Evolutionary conservation across 2,888 invertebrate genomes (phyloP).

Genomic region (Amphipoea oculea): DNA sequence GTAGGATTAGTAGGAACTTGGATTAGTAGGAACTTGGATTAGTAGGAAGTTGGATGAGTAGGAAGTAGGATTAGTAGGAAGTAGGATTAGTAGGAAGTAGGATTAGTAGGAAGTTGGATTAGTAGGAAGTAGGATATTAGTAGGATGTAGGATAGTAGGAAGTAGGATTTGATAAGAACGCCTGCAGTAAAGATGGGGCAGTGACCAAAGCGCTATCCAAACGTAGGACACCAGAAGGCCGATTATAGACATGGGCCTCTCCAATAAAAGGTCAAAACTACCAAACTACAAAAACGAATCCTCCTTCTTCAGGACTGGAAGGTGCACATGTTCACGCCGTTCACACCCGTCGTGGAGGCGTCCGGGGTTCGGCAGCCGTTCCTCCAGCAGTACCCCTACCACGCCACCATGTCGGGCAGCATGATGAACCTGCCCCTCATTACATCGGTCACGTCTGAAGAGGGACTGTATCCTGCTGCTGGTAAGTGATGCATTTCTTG

Average conservation of each 20-base stretch:
- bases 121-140: too few species aligned
- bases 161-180: neutral
- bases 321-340: conserved; percentile 93
- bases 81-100: too few species aligned
- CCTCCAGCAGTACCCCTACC: conserved; percentile 92
- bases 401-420: conserved; percentile 90
- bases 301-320: conserved; percentile 81
- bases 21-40: too few species aligned
- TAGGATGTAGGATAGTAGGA: too few species aligned
- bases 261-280: neutral
- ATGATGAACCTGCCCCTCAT: conserved; percentile 93
- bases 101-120: too few species aligned
- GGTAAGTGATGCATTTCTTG: conserved; percentile 80
- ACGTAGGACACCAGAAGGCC: too few species aligned
- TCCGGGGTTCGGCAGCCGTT: conserved; percentile 89
- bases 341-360: conserved; percentile 93
- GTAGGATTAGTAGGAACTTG: too few species aligned
- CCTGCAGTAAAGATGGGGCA: neutral
- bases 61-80: too few species aligned
- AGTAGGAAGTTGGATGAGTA: too few species aligned
- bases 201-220: too few species aligned
- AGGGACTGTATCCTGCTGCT: conserved; percentile 94
- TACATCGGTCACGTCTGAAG: conserved; percentile 92
- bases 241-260: neutral
- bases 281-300: neutral